These are phyloP conservation scores for Psix sp. DNA, from an alignment of 1,140 invertebrate species.

Conservation along the genomic window DNA sequence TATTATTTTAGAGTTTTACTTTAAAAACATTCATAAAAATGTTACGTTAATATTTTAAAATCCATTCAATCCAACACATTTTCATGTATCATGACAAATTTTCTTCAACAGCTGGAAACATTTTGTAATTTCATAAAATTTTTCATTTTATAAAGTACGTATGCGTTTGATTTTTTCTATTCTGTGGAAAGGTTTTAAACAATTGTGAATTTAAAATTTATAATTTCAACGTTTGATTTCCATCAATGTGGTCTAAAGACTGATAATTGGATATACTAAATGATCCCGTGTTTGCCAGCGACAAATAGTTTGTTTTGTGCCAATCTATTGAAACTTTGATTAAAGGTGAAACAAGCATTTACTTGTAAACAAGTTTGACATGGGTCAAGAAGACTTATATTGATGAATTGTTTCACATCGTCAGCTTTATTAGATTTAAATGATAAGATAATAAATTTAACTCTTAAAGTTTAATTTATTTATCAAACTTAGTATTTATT, in stretches of 20 bases:
- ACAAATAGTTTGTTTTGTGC: conserved; percentile 7
- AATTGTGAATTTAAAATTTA: no score
- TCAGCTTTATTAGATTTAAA: background rate
- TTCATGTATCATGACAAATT: no score
- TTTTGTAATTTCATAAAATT: no score
- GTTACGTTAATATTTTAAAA: no score
- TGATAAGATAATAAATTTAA: background rate
- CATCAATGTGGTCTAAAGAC: background rate
- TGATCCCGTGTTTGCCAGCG: background rate
- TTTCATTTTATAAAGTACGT: no score
- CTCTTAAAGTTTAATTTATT: background rate
- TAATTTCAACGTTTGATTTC: no score
- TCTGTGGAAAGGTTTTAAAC: no score
- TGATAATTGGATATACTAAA: conserved; percentile 7
- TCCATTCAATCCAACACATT: no score
- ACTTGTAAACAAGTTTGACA: background rate
- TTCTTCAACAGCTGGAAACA: no score
- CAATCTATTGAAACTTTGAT: conserved; percentile 2
- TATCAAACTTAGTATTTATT: background rate
- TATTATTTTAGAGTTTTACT: no score
- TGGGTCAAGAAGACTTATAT: background rate
- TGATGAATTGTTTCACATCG: background rate
- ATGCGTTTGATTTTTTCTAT: no score
- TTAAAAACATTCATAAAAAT: no score
- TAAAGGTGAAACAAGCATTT: conserved; percentile 6